Evolutionary conservation across 2,888 invertebrate species (phyloP).

Genomic region (Sceliomorpha sp.): DNA sequence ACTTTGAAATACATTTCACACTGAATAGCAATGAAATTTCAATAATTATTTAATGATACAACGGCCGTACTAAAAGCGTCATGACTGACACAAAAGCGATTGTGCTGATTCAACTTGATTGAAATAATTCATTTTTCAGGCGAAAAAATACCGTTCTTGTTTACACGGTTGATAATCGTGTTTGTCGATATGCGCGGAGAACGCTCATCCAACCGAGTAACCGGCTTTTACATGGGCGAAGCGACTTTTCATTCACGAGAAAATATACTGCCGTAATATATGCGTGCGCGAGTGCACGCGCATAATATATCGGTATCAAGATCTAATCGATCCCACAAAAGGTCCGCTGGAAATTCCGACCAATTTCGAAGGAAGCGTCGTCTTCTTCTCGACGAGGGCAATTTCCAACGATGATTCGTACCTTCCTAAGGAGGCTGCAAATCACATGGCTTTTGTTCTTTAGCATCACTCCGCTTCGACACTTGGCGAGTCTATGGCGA

Average conservation of each 20-base stretch:
- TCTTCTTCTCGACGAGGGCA: constrained; percentile 66
- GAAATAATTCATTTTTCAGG: too few species aligned
- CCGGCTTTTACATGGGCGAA: too few species aligned
- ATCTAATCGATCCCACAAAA: constrained; percentile 61
- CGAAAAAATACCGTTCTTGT: too few species aligned
- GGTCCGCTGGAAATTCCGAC: constrained; percentile 66
- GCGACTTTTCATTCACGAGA: too few species aligned
- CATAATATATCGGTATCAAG: constrained; percentile 68
- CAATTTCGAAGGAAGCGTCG: constrained; percentile 62
- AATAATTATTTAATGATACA: constrained; percentile 39
- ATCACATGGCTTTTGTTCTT: constrained; percentile 28
- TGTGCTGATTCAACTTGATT: too few species aligned
- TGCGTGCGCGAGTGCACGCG: constrained; percentile 29
- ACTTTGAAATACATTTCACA: constrained; percentile 21
- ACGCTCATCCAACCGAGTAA: too few species aligned
- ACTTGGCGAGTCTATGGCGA: constrained; percentile 6
- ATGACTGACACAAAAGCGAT: too few species aligned
- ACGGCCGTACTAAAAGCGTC: constrained; percentile 2
- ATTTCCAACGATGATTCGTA: constrained; percentile 71
- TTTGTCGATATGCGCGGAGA: too few species aligned
- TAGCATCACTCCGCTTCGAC: constrained; percentile 4
- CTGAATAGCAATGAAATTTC: constrained; percentile 32
- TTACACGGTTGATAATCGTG: too few species aligned
- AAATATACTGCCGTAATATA: too few species aligned
- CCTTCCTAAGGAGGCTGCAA: constrained; percentile 31